Base-by-base conservation (phyloP, 1,140 invertebrate genomes). In the Drosophila nebulosa region DNA sequence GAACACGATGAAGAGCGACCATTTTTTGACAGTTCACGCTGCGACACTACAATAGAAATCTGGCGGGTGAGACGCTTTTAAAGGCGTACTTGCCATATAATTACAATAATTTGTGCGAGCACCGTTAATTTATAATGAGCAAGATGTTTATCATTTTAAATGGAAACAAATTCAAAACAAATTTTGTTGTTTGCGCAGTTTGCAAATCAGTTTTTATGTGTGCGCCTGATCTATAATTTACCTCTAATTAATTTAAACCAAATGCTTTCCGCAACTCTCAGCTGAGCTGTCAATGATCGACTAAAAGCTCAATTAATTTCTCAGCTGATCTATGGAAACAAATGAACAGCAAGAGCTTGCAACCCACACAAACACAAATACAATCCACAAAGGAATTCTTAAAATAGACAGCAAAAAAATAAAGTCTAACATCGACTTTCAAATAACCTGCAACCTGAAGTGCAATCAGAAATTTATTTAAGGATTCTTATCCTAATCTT, bases 101-200 rank as follows among this genome's bases (percentile, higher is more conserved):
- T 85, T 80, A 73, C 53, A 72, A 57, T 70, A 67, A 71, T 79
- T 58, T 72, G 22, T 56, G n/a, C 26, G 27, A 26, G 57, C 46
- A 21, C 42, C 27, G 32, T 63, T 69, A 69, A 69, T 64, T 55
- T 26, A 26, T 55, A 57, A 53, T 74, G 39, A 55, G 21, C 27
- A 16, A 57, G 69, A 63, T 78, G 56, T 64, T 67, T 59, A 85
- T 84, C 71, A 84, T 63, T 62, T 62, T 24, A 62, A 62, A 69
- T 57, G 52, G 30, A 6, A 67, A 62, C 64, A 66, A 69, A 63
- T 63, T 18, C 6, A 55, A n/a, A 52, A 26, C 10, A 73, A 65
- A 65, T 57, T 42, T 53, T 73, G 56, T 46, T 46, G 16, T 46
- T 46, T 46, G 18, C 64, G 70, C 53, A 58, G 52, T 72, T 42